Base-by-base conservation (phyloP, 2,113 vertebrate genomes). In the Rousettus leschenaultii region DNA sequence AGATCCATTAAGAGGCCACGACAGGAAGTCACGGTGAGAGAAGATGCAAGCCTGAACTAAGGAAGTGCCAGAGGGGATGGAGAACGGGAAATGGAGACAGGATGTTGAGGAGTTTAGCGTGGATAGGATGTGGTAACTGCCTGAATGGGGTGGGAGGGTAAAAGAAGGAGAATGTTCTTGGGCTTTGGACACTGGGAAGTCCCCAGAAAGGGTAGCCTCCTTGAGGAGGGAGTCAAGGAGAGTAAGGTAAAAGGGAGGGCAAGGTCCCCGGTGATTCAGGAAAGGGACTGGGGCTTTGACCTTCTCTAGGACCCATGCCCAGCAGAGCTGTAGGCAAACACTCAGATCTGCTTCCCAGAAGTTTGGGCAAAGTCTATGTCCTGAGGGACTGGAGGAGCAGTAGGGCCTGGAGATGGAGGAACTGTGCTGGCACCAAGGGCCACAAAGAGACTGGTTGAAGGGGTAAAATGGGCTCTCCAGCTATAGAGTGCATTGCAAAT, bases 101-200 rank as follows among this genome's bases (percentile, higher is more conserved):
- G 30, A 40, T 9, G 16, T 6, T 13, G 55, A 26, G 75, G 57
- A 22, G 48, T 63, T 9, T 7, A 19, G 66, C 61, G 33, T 19
- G 28, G 19, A 75, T 18, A n/a, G 6, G 21, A 38, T 11, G 0
- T 0, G 7, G 61, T 1, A 33, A 43, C 35, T 7, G 45, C 40
- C 40, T 48, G 26, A 19, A 40, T 4, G 21, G 18, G 33, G 13
- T 10, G 2, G 15, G 6, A 3, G 10, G 0, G 2, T 3, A n/a
- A 45, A 40, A 53, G 83, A 8, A 90, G 59, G 16, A 75, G 6
- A 19, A 5, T 77, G 59, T 28, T 77, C 33, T 30, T 1, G 0
- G 35, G 59, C 6, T 66, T 59, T 57, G 65, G 59, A 77, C 51
- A 30, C 14, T 15, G 24, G 48, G 24, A 48, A 75, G 35, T 30